A percentile compares a stretch with the other conserved stretches of the same genome.
phyloP scores from a whole-genome alignment of 2,797 vertebrate genomes.

The Phrynocephalus vlangalii region DNA sequence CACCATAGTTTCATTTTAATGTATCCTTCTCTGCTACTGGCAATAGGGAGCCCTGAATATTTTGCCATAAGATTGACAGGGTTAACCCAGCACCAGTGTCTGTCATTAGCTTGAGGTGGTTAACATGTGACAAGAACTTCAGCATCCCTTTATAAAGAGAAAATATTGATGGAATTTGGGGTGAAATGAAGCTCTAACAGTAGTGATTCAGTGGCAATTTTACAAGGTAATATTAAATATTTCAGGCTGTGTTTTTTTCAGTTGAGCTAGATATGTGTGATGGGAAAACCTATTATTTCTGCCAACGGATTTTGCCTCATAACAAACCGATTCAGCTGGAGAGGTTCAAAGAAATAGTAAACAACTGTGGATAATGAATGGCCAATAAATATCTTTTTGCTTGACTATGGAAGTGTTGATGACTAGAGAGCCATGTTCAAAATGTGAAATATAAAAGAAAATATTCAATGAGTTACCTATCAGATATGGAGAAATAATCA shows the following conservation, averaged over 20 bases:
- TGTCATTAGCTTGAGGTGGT: neutral
- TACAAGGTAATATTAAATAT: conserved; percentile 19
- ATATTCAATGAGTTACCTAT: neutral
- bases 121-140: neutral
- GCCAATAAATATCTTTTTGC: neutral
- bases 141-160: neutral
- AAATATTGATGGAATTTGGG: conserved; percentile 42
- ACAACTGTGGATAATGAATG: neutral
- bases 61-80: neutral
- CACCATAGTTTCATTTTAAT: conserved; percentile 49
- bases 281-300: conserved; percentile 21
- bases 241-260: conserved; percentile 39
- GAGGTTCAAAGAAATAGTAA: neutral
- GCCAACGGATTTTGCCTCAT: neutral
- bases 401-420: neutral
- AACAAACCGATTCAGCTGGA: conserved; percentile 4
- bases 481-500: conserved; percentile 9
- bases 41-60: neutral
- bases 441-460: neutral
- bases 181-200: neutral
- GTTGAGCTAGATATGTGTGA: neutral
- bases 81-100: neutral
- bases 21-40: conserved; percentile 1
- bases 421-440: neutral
- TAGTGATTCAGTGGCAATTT: conserved; percentile 19